Evolutionary conservation across 2,888 invertebrate genomes (phyloP).

Genomic region (Pandemis corylana): DNA sequence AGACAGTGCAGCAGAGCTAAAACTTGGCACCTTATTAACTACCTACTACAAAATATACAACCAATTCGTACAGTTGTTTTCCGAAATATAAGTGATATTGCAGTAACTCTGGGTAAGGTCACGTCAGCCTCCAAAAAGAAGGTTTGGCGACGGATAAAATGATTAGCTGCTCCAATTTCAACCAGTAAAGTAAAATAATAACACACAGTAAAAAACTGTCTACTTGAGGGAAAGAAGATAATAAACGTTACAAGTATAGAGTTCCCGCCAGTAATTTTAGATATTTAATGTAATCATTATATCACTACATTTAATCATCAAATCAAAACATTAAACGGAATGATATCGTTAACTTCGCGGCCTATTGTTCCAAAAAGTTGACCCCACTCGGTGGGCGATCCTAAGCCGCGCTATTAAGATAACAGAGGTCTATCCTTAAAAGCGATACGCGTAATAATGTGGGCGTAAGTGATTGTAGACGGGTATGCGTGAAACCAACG

Average conservation of each 20-base stretch:
- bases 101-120: neutral
- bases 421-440: constrained; percentile 38
- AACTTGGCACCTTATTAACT: constrained; percentile 16
- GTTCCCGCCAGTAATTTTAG: too few relatives aligned
- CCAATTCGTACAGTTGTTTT: constrained; percentile 30
- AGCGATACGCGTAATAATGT: constrained; percentile 58
- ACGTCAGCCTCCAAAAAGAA: too few relatives aligned
- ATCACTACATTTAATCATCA: neutral
- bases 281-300: too few relatives aligned
- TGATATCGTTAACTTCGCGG: neutral
- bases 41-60: constrained; percentile 26
- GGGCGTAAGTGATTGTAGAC: constrained; percentile 59
- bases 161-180: neutral
- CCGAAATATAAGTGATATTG: constrained; percentile 27
- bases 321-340: constrained; percentile 1
- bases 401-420: constrained; percentile 40
- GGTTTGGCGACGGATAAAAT: neutral
- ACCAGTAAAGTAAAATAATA: too few relatives aligned
- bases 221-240: too few relatives aligned
- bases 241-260: too few relatives aligned
- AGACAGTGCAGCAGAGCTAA: neutral
- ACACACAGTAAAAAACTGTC: neutral
- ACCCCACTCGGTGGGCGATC: constrained; percentile 27
- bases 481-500: constrained; percentile 41
- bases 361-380: constrained; percentile 34